Conservation (phyloP, 2,797 vertebrate species). For the Betta splendens region DNA sequence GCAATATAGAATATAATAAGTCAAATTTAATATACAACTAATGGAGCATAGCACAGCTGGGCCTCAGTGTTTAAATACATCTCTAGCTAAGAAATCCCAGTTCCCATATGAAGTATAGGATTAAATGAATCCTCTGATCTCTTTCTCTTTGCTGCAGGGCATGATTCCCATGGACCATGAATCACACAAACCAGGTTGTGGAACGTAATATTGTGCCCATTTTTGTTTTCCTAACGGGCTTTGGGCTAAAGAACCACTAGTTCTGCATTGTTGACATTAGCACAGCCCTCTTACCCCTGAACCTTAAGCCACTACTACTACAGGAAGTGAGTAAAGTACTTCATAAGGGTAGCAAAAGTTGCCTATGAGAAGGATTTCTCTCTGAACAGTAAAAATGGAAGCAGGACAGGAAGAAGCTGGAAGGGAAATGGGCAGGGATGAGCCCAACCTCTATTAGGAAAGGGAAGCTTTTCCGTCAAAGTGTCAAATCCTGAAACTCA, state of each 20-base stretch:
- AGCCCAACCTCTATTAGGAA: conserved; percentile 58
- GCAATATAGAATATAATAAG: too few species aligned
- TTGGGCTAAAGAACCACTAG: conserved; percentile 58
- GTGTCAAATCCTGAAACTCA: conserved; percentile 56
- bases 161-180: conserved; percentile 72
- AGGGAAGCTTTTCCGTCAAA: conserved; percentile 73
- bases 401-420: conserved; percentile 54
- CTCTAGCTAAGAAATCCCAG: conserved; percentile 42
- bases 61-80: conserved; percentile 47
- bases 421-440: conserved; percentile 40
- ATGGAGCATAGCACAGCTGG: conserved; percentile 21
- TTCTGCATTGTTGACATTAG: conserved; percentile 68
- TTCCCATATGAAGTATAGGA: conserved; percentile 64
- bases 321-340: conserved; percentile 76
- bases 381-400: conserved; percentile 60
- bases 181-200: conserved; percentile 52
- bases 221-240: conserved; percentile 68
- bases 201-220: conserved; percentile 69
- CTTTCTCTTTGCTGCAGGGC: conserved; percentile 42
- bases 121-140: conserved; percentile 65
- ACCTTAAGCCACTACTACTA: conserved; percentile 70
- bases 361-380: conserved; percentile 69
- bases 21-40: conserved; percentile 39
- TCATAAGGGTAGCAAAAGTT: conserved; percentile 65
- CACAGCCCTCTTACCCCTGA: conserved; percentile 68